Evolutionary conservation across 2,797 vertebrate genomes (phyloP).

Genomic region (Trematomus bernacchii): DNA sequence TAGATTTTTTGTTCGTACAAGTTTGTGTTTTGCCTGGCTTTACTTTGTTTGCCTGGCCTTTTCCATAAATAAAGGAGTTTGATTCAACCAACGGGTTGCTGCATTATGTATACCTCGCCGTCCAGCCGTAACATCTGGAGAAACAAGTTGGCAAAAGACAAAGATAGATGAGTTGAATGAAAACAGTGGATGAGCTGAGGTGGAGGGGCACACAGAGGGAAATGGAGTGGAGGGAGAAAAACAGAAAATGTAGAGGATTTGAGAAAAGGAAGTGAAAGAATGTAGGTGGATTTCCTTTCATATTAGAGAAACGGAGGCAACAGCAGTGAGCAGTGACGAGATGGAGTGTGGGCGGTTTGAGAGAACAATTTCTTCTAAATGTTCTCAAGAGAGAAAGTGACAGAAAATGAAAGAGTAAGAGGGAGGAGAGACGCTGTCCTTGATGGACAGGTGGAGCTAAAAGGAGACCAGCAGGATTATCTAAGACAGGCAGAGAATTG

Average conservation of each 20-base stretch:
- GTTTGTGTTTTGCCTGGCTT: no score
- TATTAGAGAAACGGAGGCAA: constrained; percentile 8
- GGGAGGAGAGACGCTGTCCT: constrained; percentile 31
- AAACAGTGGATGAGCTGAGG: not conserved
- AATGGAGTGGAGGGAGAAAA: not conserved
- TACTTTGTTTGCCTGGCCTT: no score
- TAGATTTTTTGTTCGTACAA: no score
- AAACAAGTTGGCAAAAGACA: no score
- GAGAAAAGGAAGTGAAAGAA: not conserved
- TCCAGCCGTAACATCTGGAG: no score
- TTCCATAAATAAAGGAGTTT: no score
- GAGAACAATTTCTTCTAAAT: constrained; percentile 55
- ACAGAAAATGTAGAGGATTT: not conserved
- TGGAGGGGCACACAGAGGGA: not conserved
- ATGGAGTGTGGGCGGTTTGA: constrained; percentile 61
- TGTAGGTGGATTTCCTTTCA: constrained; percentile 6
- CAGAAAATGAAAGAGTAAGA: constrained; percentile 37
- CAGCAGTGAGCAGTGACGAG: constrained; percentile 33
- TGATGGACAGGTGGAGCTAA: constrained; percentile 69
- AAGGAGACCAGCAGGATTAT: constrained; percentile 42
- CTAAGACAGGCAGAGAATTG: constrained; percentile 40
- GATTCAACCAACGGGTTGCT: no score
- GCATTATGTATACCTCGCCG: no score
- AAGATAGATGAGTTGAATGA: not conserved
- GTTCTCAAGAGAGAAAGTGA: constrained; percentile 42